A percentile compares a stretch with the other conserved stretches of the same genome.
Evolutionary conservation across 2,113 vertebrate genomes (phyloP).

Genomic region (Hydrolagus affinis): DNA sequence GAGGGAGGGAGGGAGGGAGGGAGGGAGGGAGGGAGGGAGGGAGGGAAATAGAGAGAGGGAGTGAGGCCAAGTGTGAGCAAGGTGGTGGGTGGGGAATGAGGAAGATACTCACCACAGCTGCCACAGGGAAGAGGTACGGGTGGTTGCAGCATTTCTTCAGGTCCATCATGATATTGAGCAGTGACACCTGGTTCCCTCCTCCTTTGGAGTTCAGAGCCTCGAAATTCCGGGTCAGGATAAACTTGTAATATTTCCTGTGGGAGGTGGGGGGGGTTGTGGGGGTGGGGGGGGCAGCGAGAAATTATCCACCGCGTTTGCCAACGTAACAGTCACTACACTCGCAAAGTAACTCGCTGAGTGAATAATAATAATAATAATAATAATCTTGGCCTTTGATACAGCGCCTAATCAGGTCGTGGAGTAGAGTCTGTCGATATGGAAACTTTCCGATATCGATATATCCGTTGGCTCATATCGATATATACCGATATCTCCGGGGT

Average conservation of each 20-base stretch:
- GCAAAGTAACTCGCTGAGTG: too few species aligned
- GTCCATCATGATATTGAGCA: conserved; percentile 99
- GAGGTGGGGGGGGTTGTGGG: too few species aligned
- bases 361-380: too few species aligned
- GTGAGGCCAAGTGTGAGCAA: not conserved
- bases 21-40: not conserved
- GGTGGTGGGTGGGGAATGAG: not conserved
- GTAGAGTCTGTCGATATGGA: too few species aligned
- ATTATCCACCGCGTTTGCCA: too few species aligned
- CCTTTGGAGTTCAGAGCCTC: conserved; percentile 96
- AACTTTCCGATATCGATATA: too few species aligned
- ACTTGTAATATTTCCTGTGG: conserved; percentile 95
- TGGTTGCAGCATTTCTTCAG: conserved; percentile 98
- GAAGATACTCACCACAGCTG: conserved; percentile 65
- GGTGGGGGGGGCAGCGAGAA: not conserved
- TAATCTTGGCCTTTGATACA: too few species aligned
- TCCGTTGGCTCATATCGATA: too few species aligned
- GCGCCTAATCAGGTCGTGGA: too few species aligned
- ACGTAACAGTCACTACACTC: too few species aligned
- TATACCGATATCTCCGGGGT: too few species aligned
- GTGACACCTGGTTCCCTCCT: conserved; percentile 91
- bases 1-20: not conserved
- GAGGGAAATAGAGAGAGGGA: not conserved
- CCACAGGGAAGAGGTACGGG: conserved; percentile 90
- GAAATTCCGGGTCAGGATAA: conserved; percentile 90